A percentile compares a stretch with the other conserved stretches of the same genome.
Conservation (phyloP, 35 echinoderm and acorn worm species). For the Nesometra sesokonis region DNA sequence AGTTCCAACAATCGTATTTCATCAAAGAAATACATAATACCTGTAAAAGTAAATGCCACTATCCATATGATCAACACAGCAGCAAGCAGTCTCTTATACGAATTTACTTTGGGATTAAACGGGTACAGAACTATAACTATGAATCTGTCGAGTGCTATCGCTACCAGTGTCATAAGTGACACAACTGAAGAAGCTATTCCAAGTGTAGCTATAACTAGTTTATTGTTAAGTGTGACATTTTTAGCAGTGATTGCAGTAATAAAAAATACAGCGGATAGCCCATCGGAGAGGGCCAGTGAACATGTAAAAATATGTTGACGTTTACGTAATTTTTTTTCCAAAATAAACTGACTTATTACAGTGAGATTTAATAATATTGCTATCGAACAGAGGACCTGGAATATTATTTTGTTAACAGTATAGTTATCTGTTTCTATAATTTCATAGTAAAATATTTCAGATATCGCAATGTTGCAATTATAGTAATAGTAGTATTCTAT, state of each 20-base stretch:
- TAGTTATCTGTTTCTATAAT: background rate
- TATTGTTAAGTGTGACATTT: background rate
- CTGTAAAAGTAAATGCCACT: too few relatives aligned
- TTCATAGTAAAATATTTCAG: background rate
- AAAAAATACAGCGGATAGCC: background rate
- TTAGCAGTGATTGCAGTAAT: background rate
- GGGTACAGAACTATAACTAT: too few relatives aligned
- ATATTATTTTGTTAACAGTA: background rate
- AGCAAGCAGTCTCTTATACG: too few relatives aligned
- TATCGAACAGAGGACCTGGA: background rate
- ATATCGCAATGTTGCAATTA: background rate
- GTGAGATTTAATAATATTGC: background rate
- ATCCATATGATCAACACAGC: too few relatives aligned
- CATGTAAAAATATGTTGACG: background rate
- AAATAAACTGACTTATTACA: background rate
- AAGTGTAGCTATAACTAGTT: background rate
- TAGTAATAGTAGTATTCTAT: background rate
- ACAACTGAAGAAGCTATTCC: too few relatives aligned
- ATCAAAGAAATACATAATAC: too few relatives aligned
- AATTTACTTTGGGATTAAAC: too few relatives aligned
- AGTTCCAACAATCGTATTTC: too few relatives aligned
- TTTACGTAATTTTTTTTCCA: background rate
- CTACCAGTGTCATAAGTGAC: too few relatives aligned
- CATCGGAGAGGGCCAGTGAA: background rate
- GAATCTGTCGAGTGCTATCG: too few relatives aligned